phyloP scores from a whole-genome alignment of 2,113 vertebrate genomes.

The Phalacrocorax pelagicus region DNA sequence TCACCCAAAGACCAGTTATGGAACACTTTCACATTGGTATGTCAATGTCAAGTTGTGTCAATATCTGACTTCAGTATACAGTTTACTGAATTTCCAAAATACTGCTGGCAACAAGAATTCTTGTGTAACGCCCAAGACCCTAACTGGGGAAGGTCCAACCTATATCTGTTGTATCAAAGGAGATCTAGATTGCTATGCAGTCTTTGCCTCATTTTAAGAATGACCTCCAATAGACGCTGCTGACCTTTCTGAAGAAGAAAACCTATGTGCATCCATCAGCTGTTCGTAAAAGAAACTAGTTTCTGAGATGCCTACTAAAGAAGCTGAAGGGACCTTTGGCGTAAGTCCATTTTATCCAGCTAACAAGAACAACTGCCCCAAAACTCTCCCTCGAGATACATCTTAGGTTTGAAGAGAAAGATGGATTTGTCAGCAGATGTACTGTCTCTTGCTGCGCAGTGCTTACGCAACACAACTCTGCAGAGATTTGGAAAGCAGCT shows the following conservation, averaged over 20 bases:
- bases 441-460: neutral
- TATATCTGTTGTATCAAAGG: neutral
- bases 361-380: neutral
- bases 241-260: neutral
- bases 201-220: neutral
- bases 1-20: neutral
- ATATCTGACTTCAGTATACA: neutral
- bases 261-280: neutral
- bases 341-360: neutral
- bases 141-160: neutral
- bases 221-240: neutral
- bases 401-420: neutral
- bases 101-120: neutral
- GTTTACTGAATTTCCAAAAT: neutral
- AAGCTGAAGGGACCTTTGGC: neutral
- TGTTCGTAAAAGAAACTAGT: neutral
- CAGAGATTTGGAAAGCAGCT: slow-evolving; percentile 42
- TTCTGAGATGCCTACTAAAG: neutral
- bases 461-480: neutral
- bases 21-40: neutral
- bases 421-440: slow-evolving; percentile 32
- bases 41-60: neutral
- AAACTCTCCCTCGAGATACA: neutral
- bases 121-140: neutral
- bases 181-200: neutral